Evolutionary conservation across 2,888 invertebrate genomes (phyloP), one percentile per base, ranked within the genome.

Genomic region (Ariolimax columbianus): DNA sequence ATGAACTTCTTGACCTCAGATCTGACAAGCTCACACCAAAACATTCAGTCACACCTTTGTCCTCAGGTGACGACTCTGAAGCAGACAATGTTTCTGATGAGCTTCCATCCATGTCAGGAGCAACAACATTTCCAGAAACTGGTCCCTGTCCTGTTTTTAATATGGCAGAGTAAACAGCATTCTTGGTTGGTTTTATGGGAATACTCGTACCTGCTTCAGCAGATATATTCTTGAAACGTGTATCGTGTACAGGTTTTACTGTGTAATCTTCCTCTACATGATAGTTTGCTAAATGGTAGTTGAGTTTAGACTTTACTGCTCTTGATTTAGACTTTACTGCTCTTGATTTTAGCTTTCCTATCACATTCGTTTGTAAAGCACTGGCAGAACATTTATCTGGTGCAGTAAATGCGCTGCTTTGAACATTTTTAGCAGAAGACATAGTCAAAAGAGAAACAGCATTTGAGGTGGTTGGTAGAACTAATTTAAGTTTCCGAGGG

Each of bases 61-160:
- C 59, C 30, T 9, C 63, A 30, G 47, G n/a, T n/a, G n/a, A n/a
- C n/a, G n/a, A n/a, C n/a, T 11, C 43, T 66, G 33, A 30, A 17
- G 55, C 40, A 51, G 72, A 73, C 19, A 30, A 40, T 30, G 51
- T 30, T 30, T 72, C 72, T 70, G 72, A 51, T 0, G 81, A 81
- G 33, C 40, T 72, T n/a, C 59, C 77, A 43, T 83, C 66, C 0
- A 47, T 14, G 68, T 77, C 26, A 47, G 75, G 77, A 26, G 23
- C 33, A 19, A 75, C 38, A 66, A 77, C 66, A n/a, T 23, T 77
- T 43, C 77, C 83, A 9, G 77, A 26, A 33, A 83, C 83, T 55
- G 66, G 66, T 9, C 68, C 77, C 36, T 63, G 47, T 30, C 66
- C 83, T 33, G 77, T 82, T 40, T 47, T 75, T 17, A 82, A 3